Conservation (phyloP, 2,113 vertebrate species). For the Gobius niger region DNA sequence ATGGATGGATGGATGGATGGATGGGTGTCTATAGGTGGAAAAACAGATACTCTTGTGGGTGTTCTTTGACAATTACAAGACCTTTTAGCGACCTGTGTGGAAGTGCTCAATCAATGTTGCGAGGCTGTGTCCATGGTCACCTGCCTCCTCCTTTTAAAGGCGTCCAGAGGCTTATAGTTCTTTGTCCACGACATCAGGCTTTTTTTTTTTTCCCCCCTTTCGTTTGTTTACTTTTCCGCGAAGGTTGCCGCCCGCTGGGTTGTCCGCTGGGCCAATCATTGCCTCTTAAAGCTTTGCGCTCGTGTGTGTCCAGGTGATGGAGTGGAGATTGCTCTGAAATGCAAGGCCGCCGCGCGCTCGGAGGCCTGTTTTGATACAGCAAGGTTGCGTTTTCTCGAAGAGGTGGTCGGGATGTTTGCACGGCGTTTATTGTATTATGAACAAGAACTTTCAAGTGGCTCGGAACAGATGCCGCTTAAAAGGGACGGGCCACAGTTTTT, state of each 20-base stretch:
- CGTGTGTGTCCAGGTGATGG: conserved; percentile 17
- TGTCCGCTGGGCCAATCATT: conserved; percentile 29
- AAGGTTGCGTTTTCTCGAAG: too few relatives aligned
- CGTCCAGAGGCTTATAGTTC: not conserved
- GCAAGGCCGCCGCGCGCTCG: not conserved
- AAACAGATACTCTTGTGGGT: too few relatives aligned
- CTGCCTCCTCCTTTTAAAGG: conserved; percentile 19
- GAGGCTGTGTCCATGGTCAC: conserved; percentile 9
- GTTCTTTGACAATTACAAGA: not conserved
- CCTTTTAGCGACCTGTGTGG: not conserved
- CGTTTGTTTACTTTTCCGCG: conserved; percentile 35
- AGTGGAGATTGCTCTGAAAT: conserved; percentile 26
- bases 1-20: too few relatives aligned
- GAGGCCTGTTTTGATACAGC: not conserved
- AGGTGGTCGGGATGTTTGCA: too few relatives aligned
- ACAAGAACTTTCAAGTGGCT: too few relatives aligned
- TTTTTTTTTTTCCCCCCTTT: not conserved
- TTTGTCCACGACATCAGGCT: conserved; percentile 1
- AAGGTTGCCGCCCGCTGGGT: conserved; percentile 32
- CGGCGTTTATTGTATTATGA: too few relatives aligned
- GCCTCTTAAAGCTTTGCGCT: conserved; percentile 16
- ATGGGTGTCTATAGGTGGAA: too few relatives aligned
- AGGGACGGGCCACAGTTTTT: too few relatives aligned
- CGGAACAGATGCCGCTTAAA: too few relatives aligned
- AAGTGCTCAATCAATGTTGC: not conserved